A percentile compares a stretch with the other conserved stretches of the same genome.
These are phyloP conservation scores for Mizuhopecten yessoensis DNA, from an alignment of 1,140 invertebrate species.

Conservation along the genomic window DNA sequence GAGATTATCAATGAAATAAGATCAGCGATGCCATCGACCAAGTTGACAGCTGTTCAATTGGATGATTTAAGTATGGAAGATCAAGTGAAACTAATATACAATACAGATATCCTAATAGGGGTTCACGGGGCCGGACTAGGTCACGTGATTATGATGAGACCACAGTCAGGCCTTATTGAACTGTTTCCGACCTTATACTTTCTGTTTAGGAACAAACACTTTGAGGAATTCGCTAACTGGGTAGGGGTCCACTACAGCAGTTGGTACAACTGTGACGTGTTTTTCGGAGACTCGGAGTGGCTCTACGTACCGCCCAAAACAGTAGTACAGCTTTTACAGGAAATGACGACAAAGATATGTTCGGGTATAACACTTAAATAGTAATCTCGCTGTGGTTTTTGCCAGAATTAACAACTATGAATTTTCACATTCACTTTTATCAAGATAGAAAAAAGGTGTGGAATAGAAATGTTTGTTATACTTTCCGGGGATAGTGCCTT, in stretches of 20 bases:
- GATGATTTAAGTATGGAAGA: slow-evolving; percentile 58
- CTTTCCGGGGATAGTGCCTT: too few relatives aligned
- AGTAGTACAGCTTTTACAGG: slow-evolving; percentile 22
- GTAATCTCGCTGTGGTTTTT: not conserved
- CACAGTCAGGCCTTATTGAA: slow-evolving; percentile 96
- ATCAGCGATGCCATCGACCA: not conserved
- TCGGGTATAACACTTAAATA: not conserved
- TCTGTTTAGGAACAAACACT: slow-evolving; percentile 46
- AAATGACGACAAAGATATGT: not conserved
- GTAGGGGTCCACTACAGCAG: slow-evolving; percentile 45
- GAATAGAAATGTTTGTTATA: too few relatives aligned
- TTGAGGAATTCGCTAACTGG: slow-evolving; percentile 52
- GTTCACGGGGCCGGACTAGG: slow-evolving; percentile 98
- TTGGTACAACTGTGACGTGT: slow-evolving; percentile 32
- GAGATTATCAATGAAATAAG: slow-evolving; percentile 54
- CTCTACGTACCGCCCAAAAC: slow-evolving; percentile 43
- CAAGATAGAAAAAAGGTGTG: too few relatives aligned
- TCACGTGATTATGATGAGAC: slow-evolving; percentile 94
- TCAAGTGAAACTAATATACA: slow-evolving; percentile 79
- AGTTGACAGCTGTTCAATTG: slow-evolving; percentile 57
- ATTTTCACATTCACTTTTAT: too few relatives aligned
- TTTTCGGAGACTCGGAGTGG: not conserved
- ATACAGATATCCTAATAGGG: slow-evolving; percentile 95
- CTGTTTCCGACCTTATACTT: slow-evolving; percentile 84
- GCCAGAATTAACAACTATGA: too few relatives aligned